Evolutionary conservation across 2,888 invertebrate genomes (phyloP), one percentile per base, ranked within the genome.

Genomic region (Lottia gigantea): DNA sequence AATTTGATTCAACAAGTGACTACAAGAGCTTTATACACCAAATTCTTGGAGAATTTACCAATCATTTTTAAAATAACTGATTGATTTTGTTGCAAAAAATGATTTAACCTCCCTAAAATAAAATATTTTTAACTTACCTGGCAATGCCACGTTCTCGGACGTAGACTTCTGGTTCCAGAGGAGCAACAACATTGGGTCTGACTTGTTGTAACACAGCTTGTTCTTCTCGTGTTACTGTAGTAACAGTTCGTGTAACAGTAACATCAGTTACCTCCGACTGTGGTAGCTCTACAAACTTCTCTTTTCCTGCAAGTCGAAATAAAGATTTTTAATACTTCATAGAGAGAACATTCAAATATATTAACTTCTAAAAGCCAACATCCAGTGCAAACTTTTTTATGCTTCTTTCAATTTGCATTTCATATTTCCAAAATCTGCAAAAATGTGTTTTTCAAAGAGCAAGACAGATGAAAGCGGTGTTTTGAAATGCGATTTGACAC

Each of bases 161-260:
- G 66, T 81, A 83, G 68, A 86, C 83, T 69, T 88, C 87, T 26
- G 86, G 87, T 71, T 83, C 82, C 40, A 87, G 75, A 2, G 86
- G 83, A 49, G 82, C 78, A 14, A 78, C 67, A 68, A 88, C 80
- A 45, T 81, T 78, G 49, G 88, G 88, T 65, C 79, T 78, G 62
- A 84, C 74, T 46, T 78, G 77, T 66, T 80, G 78, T 14, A 80
- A 76, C 23, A 82, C 72, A 0, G 80, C 73, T 46, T 80, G 75
- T 70, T 82, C 81, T 66, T 85, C 83, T 67, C 78, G 76, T 45
- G 79, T 78, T 69, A 80, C 75, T 62, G 80, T 78, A 31, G 81
- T 73, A 8, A 82, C 83, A 65, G 83, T 83, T 11, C 82, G 80
- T 47, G 83, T 84, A 72, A 79, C 79, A n/a, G 83, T 84, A 65